phyloP scores from a whole-genome alignment of 1,140 invertebrate species.

The Anthonomus grandis region DNA sequence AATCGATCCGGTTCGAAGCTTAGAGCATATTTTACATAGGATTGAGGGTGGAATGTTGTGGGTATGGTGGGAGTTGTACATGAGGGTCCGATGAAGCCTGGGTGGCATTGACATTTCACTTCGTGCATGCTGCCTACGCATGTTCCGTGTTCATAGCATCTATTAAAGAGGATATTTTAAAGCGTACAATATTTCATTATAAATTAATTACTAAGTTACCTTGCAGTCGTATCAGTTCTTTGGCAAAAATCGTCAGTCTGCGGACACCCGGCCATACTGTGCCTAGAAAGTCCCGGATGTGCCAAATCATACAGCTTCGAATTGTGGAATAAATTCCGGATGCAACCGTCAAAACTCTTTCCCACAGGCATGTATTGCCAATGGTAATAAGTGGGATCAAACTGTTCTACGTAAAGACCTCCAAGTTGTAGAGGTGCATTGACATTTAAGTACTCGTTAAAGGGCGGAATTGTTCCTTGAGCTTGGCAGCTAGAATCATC shows the following conservation, averaged over 20 bases:
- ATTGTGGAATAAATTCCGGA: constrained; percentile 92
- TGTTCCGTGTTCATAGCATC: constrained; percentile 87
- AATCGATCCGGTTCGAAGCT: constrained; percentile 92
- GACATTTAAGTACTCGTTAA: constrained; percentile 95
- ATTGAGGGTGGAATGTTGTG: constrained; percentile 85
- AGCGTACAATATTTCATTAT: too few relatives aligned
- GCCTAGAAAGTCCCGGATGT: constrained; percentile 77
- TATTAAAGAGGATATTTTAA: constrained; percentile 36
- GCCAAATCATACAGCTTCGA: constrained; percentile 92
- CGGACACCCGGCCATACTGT: constrained; percentile 83
- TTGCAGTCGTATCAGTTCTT: constrained; percentile 72
- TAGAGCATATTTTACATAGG: constrained; percentile 93
- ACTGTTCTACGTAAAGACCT: constrained; percentile 81
- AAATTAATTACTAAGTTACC: constrained; percentile 44
- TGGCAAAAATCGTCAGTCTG: constrained; percentile 87
- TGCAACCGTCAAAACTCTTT: constrained; percentile 91
- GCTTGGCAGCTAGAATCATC: constrained; percentile 87
- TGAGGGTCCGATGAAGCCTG: constrained; percentile 84
- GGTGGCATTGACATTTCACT: constrained; percentile 86
- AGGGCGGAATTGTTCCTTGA: constrained; percentile 82
- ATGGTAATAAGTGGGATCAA: constrained; percentile 79
- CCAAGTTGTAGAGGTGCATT: constrained; percentile 93
- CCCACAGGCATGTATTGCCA: constrained; percentile 84
- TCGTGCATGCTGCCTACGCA: constrained; percentile 89
- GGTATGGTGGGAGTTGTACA: constrained; percentile 83